Conservation (phyloP, 2,113 vertebrate genomes). For the Microcebus griseorufus region DNA sequence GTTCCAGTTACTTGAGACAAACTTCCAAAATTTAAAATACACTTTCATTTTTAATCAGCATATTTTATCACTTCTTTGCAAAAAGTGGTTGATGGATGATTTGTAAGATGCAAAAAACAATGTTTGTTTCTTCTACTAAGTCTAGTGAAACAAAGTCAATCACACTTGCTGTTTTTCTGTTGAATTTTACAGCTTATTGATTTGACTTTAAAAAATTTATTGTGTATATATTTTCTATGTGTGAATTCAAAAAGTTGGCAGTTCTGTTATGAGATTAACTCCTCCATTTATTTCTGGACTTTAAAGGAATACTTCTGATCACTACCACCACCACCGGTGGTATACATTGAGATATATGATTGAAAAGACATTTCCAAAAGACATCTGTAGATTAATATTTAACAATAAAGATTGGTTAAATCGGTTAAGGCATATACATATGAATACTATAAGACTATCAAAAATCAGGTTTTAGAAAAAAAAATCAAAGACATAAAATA, state of each 20-base stretch:
- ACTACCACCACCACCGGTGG: background rate
- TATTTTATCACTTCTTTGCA: background rate
- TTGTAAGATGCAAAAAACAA: background rate
- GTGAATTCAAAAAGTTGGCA: background rate
- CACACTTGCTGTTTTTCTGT: background rate
- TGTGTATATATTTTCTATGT: background rate
- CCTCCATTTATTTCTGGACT: background rate
- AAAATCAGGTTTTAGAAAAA: background rate
- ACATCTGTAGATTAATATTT: background rate
- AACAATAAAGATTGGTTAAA: background rate
- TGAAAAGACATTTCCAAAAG: slow-evolving; percentile 26
- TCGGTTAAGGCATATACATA: background rate
- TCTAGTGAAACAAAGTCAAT: background rate
- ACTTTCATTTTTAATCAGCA: background rate
- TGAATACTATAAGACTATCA: background rate
- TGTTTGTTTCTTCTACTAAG: background rate
- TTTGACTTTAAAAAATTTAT: background rate
- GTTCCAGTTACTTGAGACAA: background rate
- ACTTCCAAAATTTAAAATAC: background rate
- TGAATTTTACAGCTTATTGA: background rate
- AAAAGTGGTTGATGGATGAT: background rate
- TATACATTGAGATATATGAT: background rate
- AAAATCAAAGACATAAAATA: no score
- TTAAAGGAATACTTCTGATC: background rate
- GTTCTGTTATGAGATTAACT: background rate